A percentile compares a stretch with the other conserved stretches of the same genome.
Evolutionary conservation across 2,113 vertebrate genomes (phyloP).

Genomic region (Oryzias celebensis): DNA sequence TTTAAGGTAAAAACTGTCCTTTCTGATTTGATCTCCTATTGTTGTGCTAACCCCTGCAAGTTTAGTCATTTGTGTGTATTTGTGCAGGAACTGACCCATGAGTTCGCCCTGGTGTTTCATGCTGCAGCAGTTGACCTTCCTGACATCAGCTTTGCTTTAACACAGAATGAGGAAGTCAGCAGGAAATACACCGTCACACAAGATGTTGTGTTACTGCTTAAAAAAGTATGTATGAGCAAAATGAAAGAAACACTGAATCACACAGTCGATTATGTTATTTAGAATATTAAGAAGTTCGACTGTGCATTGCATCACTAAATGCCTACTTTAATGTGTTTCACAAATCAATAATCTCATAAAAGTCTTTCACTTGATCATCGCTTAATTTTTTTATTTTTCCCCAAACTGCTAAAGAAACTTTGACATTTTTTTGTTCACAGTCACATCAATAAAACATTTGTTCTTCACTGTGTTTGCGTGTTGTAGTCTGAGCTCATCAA

Average conservation of each 20-base stretch:
- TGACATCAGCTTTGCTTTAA: slow-evolving; percentile 82
- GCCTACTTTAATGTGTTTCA: too few relatives aligned
- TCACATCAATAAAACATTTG: background rate
- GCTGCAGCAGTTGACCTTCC: slow-evolving; percentile 80
- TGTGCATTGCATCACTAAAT: too few relatives aligned
- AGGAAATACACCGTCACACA: slow-evolving; percentile 70
- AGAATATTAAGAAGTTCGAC: too few relatives aligned
- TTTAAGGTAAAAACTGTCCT: slow-evolving; percentile 82
- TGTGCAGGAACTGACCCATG: slow-evolving; percentile 78
- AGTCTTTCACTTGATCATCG: too few relatives aligned
- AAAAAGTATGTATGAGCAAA: slow-evolving; percentile 75
- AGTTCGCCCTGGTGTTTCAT: slow-evolving; percentile 76
- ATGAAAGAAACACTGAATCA: background rate
- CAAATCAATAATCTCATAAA: too few relatives aligned
- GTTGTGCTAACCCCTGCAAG: background rate
- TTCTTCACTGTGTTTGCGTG: slow-evolving; percentile 11
- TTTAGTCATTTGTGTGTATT: slow-evolving; percentile 11
- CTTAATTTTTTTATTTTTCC: too few relatives aligned
- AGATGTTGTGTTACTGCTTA: slow-evolving; percentile 82
- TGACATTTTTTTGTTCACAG: too few relatives aligned
- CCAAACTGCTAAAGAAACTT: too few relatives aligned
- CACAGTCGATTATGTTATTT: too few relatives aligned
- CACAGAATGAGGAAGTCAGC: slow-evolving; percentile 64
- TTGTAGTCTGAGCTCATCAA: slow-evolving; percentile 62
- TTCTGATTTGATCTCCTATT: background rate